These are phyloP conservation scores for Diorhabda sublineata DNA, from an alignment of 1,140 invertebrate species.

Conservation along the genomic window DNA sequence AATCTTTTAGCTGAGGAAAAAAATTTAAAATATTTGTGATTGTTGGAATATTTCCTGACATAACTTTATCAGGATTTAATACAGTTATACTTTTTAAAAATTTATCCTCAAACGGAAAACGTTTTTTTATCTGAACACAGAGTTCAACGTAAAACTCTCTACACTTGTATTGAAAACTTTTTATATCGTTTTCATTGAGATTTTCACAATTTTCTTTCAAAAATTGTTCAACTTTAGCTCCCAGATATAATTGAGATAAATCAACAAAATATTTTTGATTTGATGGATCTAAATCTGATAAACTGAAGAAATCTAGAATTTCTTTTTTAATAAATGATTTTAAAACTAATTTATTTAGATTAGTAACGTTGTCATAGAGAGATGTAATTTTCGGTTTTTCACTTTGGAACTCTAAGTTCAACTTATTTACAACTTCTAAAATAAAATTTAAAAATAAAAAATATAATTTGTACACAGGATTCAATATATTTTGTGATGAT, in stretches of 20 bases:
- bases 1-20: background rate
- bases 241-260: background rate
- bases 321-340: slow-evolving; percentile 5
- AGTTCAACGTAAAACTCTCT: background rate
- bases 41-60: no score
- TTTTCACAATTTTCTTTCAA: background rate
- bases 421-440: slow-evolving; percentile 4
- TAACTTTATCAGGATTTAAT: no score
- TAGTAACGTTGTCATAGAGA: slow-evolving; percentile 2
- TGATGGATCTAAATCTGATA: background rate
- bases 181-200: background rate
- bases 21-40: background rate
- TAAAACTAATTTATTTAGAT: slow-evolving; percentile 6
- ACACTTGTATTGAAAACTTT: no score
- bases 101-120: no score
- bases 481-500: background rate
- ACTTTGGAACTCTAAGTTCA: slow-evolving; percentile 16
- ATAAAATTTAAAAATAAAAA: slow-evolving; percentile 10
- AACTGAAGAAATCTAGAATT: background rate
- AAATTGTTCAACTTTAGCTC: background rate
- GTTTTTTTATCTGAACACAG: background rate
- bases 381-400: slow-evolving; percentile 14
- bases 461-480: slow-evolving; percentile 7
- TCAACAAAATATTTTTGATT: background rate
- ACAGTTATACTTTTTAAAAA: no score